Conservation (phyloP, 2,888 invertebrate species). For the Hyposoter dolosus region DNA sequence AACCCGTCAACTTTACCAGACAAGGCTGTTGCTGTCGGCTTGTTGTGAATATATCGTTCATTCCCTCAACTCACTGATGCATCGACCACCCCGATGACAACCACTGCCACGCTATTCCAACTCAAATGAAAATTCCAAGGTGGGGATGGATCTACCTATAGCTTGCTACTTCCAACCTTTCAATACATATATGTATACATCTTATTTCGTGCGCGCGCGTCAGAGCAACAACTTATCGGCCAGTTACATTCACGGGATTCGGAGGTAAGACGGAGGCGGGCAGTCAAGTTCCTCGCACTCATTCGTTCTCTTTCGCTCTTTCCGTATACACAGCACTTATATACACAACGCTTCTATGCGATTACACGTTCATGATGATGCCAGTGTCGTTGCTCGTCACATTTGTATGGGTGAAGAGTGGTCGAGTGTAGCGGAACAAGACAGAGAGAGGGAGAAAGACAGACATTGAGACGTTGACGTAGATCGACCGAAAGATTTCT, state of each 20-base stretch:
- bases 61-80: constrained; percentile 79
- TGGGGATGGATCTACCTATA: constrained; percentile 15
- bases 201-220: constrained; percentile 54
- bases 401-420: constrained; percentile 33
- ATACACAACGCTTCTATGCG: constrained; percentile 10
- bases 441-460: constrained; percentile 51
- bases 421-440: constrained; percentile 34
- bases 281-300: constrained; percentile 43
- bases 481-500: constrained; percentile 74
- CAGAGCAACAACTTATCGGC: constrained; percentile 71
- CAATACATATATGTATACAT: constrained; percentile 16
- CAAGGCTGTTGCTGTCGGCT: constrained; percentile 21
- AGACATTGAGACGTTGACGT: constrained; percentile 51
- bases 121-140: constrained; percentile 10
- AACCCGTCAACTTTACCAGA: constrained; percentile 45
- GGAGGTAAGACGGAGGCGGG: constrained; percentile 61
- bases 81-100: constrained; percentile 86
- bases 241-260: constrained; percentile 72
- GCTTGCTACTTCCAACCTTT: constrained; percentile 20
- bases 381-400: constrained; percentile 26
- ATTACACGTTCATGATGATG: constrained; percentile 30
- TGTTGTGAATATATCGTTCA: constrained; percentile 75
- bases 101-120: constrained; percentile 82
- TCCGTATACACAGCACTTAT: constrained; percentile 29
- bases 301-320: constrained; percentile 14